Conservation (phyloP, 2,797 vertebrate species). For the Heterohyrax brucei region DNA sequence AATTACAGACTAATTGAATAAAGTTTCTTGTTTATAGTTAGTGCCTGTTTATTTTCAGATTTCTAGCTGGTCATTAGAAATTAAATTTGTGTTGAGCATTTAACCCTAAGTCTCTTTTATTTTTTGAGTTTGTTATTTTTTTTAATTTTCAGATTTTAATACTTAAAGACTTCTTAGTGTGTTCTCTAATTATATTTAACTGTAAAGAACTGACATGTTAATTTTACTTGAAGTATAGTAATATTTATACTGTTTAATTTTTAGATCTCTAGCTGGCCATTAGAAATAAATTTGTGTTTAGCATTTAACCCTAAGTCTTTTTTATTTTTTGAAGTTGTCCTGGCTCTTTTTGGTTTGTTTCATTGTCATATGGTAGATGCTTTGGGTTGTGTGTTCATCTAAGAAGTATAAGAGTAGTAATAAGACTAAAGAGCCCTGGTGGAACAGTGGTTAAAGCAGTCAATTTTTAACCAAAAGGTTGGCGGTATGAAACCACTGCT, state of each 20-base stretch:
- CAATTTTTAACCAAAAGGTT: too few relatives aligned
- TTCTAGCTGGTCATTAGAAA: background rate
- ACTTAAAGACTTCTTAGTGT: too few relatives aligned
- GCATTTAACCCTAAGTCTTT: background rate
- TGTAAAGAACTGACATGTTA: too few relatives aligned
- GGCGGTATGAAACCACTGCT: too few relatives aligned
- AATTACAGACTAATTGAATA: conserved; percentile 11
- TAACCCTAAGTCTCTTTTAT: background rate
- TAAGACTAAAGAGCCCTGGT: background rate
- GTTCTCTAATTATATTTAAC: too few relatives aligned
- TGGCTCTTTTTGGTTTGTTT: conserved; percentile 26
- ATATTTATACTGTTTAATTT: background rate
- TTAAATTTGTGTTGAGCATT: background rate
- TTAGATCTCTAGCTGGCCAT: background rate
- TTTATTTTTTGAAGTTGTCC: background rate
- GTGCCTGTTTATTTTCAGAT: conserved; percentile 45
- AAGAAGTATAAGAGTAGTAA: background rate
- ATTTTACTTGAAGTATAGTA: too few relatives aligned
- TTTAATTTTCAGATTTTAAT: too few relatives aligned
- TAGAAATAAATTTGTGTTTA: conserved; percentile 18
- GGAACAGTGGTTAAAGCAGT: too few relatives aligned
- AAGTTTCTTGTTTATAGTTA: conserved; percentile 52
- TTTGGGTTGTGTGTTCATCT: conserved; percentile 12
- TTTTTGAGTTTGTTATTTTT: background rate
- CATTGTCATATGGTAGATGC: background rate